phyloP scores from a whole-genome alignment of 2,113 vertebrate genomes.

The Thermophis baileyi region DNA sequence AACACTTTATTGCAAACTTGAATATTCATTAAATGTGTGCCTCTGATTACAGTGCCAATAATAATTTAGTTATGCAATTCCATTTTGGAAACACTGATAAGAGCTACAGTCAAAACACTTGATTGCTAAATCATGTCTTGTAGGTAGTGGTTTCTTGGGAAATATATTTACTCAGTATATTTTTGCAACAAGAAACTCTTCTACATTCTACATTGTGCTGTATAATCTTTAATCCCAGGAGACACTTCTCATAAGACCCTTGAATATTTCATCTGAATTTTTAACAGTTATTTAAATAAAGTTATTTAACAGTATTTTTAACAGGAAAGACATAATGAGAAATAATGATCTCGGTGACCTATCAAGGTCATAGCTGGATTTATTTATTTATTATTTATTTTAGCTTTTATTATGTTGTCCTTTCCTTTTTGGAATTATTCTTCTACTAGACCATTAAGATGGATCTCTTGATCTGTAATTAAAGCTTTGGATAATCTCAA shows the following conservation, averaged over 20 bases:
- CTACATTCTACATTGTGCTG: background rate
- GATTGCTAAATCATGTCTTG: slow-evolving; percentile 53
- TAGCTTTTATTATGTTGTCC: background rate
- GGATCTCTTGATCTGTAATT: background rate
- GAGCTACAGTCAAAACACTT: slow-evolving; percentile 53
- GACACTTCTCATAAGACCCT: background rate
- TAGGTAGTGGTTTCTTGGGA: slow-evolving; percentile 47
- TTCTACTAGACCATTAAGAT: background rate
- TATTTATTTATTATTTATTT: background rate
- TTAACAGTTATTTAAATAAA: background rate
- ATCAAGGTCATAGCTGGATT: background rate
- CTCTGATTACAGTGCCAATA: slow-evolving; percentile 56
- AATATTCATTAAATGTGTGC: slow-evolving; percentile 69
- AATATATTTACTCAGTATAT: slow-evolving; percentile 10
- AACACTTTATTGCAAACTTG: slow-evolving; percentile 55
- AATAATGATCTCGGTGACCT: background rate
- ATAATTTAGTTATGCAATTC: slow-evolving; percentile 64
- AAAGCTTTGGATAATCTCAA: background rate
- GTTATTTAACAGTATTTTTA: background rate
- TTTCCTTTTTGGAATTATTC: background rate
- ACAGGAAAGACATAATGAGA: background rate
- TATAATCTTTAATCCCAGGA: background rate
- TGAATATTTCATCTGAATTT: background rate
- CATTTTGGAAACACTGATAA: slow-evolving; percentile 60
- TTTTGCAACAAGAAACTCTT: background rate